Base-by-base conservation (phyloP, 1,140 invertebrate species). In the Choristoneura fumiferana region DNA sequence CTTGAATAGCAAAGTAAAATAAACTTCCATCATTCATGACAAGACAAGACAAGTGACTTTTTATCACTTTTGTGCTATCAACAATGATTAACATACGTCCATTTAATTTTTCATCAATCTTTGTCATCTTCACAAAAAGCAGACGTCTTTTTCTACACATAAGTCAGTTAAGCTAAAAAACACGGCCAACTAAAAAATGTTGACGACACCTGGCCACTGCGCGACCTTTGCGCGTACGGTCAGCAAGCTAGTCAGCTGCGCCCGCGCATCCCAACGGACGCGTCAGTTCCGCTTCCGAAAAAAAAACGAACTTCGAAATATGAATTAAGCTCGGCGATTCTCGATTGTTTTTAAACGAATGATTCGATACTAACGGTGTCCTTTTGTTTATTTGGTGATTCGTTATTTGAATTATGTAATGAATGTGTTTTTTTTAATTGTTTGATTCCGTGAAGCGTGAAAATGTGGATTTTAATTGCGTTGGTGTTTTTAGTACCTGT, bases 191-290 rank as follows among this genome's bases (percentile, higher is more conserved):
- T 22, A 49, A 49, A 29, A 49, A 49, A 49, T 17, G 43, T 49
- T 49, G 43, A 49, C 43, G 17, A 49, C 43, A 33, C 43, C 43
- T 49, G 43, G 10, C 43, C 8, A 18, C 14, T 0, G 3, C 18
- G 34, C 57, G 59, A 58, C 59, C 63, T 65, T 65, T 62, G 43
- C 59, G 57, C 58, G 43, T 17, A 43, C 55, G 29, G 13, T 45
- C 40, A 45, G 40, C 40, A 29, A 5, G n/a, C 38, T 58, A 58
- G 63, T 65, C 53, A 17, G 56, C 35, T 29, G 36, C 56, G 39
- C 59, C 36, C 45, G 59, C 40, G 37, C 55, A 45, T 22, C 34
- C 10, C 10, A 14, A 13, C 45, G 54, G 54, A 55, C 54, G 62
- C 43, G 22, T 12, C 43, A 18, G 43, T 49, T 49, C 43, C 43